phyloP scores from a whole-genome alignment of 37 sponge, comb jelly and placozoan species.

The Ianthella basta region DNA sequence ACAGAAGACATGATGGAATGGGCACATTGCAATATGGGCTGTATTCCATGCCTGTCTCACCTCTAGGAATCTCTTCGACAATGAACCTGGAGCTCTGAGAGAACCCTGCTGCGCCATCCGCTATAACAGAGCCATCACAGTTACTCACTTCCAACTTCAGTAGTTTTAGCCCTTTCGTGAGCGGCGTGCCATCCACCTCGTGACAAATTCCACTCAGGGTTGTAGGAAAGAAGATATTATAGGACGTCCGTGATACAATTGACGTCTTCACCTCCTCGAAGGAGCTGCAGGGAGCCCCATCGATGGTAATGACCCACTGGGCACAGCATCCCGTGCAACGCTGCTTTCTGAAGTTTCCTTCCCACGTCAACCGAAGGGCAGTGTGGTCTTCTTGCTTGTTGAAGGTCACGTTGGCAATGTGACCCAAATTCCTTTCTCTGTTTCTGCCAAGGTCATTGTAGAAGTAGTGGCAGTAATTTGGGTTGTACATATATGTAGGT shows the following conservation, averaged over 20 bases:
- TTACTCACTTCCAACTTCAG: constrained; percentile 55
- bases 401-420: constrained; percentile 36
- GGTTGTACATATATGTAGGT: constrained; percentile 38
- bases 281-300: constrained; percentile 47
- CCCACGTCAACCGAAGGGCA: constrained; percentile 60
- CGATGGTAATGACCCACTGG: constrained; percentile 62
- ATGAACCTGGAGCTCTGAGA: constrained; percentile 57
- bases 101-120: constrained; percentile 58
- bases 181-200: constrained; percentile 21
- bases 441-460: constrained; percentile 44
- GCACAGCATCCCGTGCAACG: constrained; percentile 56
- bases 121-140: constrained; percentile 37
- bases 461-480: constrained; percentile 67
- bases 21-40: no score
- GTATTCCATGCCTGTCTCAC: no score
- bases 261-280: constrained; percentile 51
- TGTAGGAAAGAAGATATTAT: constrained; percentile 57
- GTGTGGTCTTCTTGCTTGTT: constrained; percentile 51
- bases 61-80: constrained; percentile 58
- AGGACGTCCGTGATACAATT: constrained; percentile 23
- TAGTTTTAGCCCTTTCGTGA: constrained; percentile 5
- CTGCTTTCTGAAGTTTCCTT: constrained; percentile 71
- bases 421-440: constrained; percentile 61
- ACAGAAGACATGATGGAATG: no score
- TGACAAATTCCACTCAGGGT: constrained; percentile 54